Evolutionary conservation across 2,797 vertebrate species (phyloP).

Genomic region (Alosa sapidissima): DNA sequence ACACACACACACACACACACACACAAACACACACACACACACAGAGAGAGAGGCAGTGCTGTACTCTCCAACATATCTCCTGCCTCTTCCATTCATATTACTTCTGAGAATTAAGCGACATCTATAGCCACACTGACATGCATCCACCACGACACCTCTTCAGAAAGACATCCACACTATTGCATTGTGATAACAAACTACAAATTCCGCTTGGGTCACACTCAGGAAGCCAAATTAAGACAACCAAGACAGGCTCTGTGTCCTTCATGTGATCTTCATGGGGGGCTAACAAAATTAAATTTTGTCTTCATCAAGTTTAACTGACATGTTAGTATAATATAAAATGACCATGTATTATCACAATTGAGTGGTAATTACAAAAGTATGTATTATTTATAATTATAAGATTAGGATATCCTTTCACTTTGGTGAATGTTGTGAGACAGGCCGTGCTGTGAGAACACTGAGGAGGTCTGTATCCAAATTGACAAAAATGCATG

Average conservation of each 20-base stretch:
- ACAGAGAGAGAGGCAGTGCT: not conserved
- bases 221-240: conserved; percentile 54
- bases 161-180: not conserved
- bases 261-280: not conserved
- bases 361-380: not conserved
- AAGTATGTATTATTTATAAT: not conserved
- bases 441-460: not conserved
- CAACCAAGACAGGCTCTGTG: conserved; percentile 58
- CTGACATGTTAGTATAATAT: not conserved
- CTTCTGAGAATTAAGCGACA: not conserved
- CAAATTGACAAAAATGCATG: conserved; percentile 8
- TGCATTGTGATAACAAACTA: not conserved
- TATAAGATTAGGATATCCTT: not conserved
- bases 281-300: not conserved
- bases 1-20: not conserved
- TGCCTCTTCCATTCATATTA: not conserved
- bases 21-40: not conserved
- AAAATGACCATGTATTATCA: not conserved
- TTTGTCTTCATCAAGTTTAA: not conserved
- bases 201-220: conserved; percentile 30
- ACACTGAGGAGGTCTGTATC: not conserved
- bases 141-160: not conserved
- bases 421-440: not conserved
- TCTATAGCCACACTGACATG: not conserved
- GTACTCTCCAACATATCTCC: not conserved